These are phyloP conservation scores for Chrosomus eos DNA, from an alignment of 2,797 vertebrate genomes.

Conservation along the genomic window DNA sequence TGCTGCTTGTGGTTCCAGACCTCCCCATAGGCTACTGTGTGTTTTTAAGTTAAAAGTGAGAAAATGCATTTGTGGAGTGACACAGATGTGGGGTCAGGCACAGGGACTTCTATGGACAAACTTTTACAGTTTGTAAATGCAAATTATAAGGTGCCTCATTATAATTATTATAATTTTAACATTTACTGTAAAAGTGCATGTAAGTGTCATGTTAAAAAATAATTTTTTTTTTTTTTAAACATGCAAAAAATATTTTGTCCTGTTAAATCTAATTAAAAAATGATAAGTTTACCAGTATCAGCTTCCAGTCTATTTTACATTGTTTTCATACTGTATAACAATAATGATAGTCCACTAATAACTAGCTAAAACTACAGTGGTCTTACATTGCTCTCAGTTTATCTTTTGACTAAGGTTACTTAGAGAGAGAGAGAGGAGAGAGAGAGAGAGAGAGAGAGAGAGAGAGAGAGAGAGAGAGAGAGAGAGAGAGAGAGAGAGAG, in stretches of 20 bases:
- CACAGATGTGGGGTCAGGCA: not conserved
- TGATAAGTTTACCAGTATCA: not conserved
- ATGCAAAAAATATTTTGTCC: not conserved
- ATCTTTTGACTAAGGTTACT: not conserved
- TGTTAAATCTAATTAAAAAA: no score
- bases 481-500: no score
- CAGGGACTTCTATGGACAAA: not conserved
- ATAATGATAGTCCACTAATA: not conserved
- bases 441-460: no score
- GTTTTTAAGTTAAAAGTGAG: not conserved
- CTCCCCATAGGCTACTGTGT: not conserved
- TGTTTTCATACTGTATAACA: not conserved
- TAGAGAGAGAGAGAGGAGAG: no score
- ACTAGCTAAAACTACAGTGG: not conserved
- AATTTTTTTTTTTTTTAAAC: no score
- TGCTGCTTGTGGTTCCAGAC: not conserved
- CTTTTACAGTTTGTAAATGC: not conserved
- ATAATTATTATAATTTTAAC: not conserved
- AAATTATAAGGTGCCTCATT: not conserved
- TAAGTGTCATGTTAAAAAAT: not conserved
- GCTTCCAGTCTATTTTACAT: not conserved
- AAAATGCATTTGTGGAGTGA: not conserved
- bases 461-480: no score
- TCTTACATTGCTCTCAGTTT: not conserved
- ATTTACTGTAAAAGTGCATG: not conserved